Percentiles rank a stretch among this genome's conserved stretches.
These are phyloP conservation scores for Cetoscarus ocellatus DNA, from an alignment of 2,797 vertebrate genomes.

Conservation along the genomic window DNA sequence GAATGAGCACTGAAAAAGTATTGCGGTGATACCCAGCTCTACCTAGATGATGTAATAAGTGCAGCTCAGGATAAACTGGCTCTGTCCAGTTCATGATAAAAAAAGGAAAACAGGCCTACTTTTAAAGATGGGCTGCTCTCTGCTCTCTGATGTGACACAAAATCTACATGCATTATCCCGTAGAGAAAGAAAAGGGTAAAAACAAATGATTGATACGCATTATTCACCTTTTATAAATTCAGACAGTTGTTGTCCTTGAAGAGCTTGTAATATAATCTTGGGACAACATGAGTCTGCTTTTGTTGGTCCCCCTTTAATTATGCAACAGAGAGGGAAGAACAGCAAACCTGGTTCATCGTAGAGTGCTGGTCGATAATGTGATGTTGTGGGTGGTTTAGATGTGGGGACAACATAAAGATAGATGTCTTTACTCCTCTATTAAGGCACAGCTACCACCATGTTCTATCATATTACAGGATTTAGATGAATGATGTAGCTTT, in stretches of 20 bases:
- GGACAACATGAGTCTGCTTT: constrained; percentile 65
- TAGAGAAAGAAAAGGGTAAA: constrained; percentile 35
- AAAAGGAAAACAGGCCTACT: constrained; percentile 18
- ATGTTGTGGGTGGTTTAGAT: constrained; percentile 61
- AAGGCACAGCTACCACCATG: constrained; percentile 3
- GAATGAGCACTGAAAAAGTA: constrained; percentile 29
- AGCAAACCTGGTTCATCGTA: constrained; percentile 57
- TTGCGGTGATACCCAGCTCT: constrained; percentile 46
- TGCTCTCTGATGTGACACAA: constrained; percentile 48
- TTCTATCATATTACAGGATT: constrained; percentile 38
- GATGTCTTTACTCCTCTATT: constrained; percentile 26
- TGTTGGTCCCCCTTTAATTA: constrained; percentile 80
- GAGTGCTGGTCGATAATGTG: constrained; percentile 66
- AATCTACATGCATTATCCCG: constrained; percentile 4
- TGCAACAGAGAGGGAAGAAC: constrained; percentile 74
- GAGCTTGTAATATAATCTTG: constrained; percentile 76
- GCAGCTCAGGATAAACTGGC: constrained; percentile 58
- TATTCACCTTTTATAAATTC: constrained; percentile 67
- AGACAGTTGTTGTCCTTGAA: constrained; percentile 62
- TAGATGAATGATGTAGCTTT: constrained; percentile 1
- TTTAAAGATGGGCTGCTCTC: constrained; percentile 36
- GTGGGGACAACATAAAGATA: constrained; percentile 55
- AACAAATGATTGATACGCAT: constrained; percentile 66
- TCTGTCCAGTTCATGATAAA: constrained; percentile 57
- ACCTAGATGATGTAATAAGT: constrained; percentile 71